Base-by-base conservation (phyloP, 2,888 invertebrate genomes). In the Myopa tessellatipennis region DNA sequence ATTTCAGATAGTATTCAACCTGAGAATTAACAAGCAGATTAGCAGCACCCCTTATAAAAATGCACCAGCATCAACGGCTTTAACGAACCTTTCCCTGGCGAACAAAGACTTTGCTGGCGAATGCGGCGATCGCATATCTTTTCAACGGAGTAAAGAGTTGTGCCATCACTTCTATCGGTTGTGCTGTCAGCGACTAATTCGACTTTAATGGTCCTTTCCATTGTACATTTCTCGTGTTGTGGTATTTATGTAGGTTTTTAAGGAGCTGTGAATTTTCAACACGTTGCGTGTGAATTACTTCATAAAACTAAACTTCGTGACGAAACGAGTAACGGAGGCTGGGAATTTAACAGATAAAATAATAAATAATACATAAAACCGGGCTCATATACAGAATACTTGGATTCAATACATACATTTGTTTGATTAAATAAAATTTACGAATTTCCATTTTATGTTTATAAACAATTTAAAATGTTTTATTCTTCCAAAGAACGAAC, bases 1-100 rank as follows among this genome's bases (percentile, higher is more conserved):
- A 95, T 87, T 95, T 95, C 0, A 95, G 87, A 76, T 92, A 91
- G 85, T 94, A 95, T 86, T 94, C 94, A 0, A 93, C 93, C 91
- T 93, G 58, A 10, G 73, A 79, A 36, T 36, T 16, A 16, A 52
- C 16, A 16, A 45, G 10, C 55, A 6, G 5, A n/a, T 10, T 16
- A 55, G 16, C 55, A 14, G 55, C 4, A 55, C 0, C 6, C 45
- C 45, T 8, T 55, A 55, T 8, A 55, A 55, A 34, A 5, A 36
- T 14, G 36, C 38, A 26, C 52, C 5, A 14, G 52, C 5, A 81
- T 26, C 38, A 26, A 26, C 26, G 26, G 26, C 26, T 12, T 34
- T 4, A 71, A 80, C 85, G 77, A 76, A 92, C 92, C 90, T 92
- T 93, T 82, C 94, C 93, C 77, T 87, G 88, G 83, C 93, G 92